Evolutionary conservation across 1,140 invertebrate species (phyloP), one percentile per base, ranked within the genome.

Genomic region (Holcopasites calliopsidis): DNA sequence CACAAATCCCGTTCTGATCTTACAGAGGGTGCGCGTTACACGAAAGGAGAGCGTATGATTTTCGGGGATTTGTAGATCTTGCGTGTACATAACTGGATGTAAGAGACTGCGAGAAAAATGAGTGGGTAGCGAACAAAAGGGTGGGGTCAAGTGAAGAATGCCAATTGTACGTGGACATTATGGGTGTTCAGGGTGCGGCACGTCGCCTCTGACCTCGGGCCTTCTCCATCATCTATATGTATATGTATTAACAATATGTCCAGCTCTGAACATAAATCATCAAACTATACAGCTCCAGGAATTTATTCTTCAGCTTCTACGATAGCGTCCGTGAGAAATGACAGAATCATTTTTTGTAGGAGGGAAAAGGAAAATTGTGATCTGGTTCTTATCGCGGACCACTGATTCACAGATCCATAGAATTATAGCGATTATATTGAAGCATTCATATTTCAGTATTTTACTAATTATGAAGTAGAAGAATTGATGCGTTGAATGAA

Each of bases 81-180:
- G 85, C 85, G 86, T 89, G 84, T n/a, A n/a, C n/a, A n/a, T 82
- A 74, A 28, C 81, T 83, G 75, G 76, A 80, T 42, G 55, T 60
- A 71, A 79, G 75, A 80, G 77, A 70, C 38, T 38, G 7, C 26
- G 35, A 77, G 66, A 68, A 83, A 68, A 88, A 84, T 88, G 82
- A 89, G 88, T 90, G 89, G 77, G 75, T 80, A 76, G 23, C 38
- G 66, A 73, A 16, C 38, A 28, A 83, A n/a, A 80, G 80, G 87
- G 87, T 87, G 86, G 80, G 77, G 87, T 81, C 61, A 26, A 40
- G 61, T 70, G 77, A 83, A 68, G 54, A 72, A 77, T 50, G 66
- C 50, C 55, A 47, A 42, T 52, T 72, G 38, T 62, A 60, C 60
- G 21, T 60, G 49, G 33, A 13, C 66, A 57, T n/a, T 42, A 73